Evolutionary conservation across 2,888 invertebrate species (phyloP).

Genomic region (Branchipolynoe longqiensis): DNA sequence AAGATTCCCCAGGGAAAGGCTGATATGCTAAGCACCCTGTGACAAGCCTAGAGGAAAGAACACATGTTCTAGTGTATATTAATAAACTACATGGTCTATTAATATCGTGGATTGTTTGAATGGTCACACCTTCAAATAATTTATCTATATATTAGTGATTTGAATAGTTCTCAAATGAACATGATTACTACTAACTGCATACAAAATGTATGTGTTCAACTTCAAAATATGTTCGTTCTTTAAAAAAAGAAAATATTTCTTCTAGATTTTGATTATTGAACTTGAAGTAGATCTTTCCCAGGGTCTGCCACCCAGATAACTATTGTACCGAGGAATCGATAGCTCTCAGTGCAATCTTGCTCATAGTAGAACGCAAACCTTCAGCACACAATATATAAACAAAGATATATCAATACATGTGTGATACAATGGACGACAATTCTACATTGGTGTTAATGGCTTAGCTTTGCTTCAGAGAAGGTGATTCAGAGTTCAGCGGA

Average conservation of each 20-base stretch:
- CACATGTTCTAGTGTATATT: not conserved
- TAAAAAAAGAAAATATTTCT: not conserved
- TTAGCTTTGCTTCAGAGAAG: not conserved
- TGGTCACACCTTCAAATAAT: too few species aligned
- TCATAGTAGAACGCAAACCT: conserved; percentile 33
- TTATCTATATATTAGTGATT: too few species aligned
- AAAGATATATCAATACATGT: conserved; percentile 33
- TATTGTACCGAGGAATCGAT: conserved; percentile 14
- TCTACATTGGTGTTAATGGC: not conserved
- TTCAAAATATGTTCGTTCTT: not conserved
- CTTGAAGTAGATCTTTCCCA: not conserved
- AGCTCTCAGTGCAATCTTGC: conserved; percentile 5
- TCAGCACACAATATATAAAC: conserved; percentile 33
- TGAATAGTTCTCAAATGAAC: not conserved
- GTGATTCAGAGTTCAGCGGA: not conserved
- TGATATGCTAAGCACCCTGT: not conserved
- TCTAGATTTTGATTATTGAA: not conserved
- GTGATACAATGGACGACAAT: not conserved
- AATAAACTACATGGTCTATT: not conserved
- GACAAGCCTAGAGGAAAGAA: conserved; percentile 2
- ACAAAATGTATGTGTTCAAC: not conserved
- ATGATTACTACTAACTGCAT: not conserved
- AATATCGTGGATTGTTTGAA: too few species aligned
- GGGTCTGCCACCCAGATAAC: not conserved
- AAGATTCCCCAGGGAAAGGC: conserved; percentile 23